Evolutionary conservation across 2,113 vertebrate species (phyloP), one percentile per base, ranked within the genome.

Genomic region (Clupea harengus): DNA sequence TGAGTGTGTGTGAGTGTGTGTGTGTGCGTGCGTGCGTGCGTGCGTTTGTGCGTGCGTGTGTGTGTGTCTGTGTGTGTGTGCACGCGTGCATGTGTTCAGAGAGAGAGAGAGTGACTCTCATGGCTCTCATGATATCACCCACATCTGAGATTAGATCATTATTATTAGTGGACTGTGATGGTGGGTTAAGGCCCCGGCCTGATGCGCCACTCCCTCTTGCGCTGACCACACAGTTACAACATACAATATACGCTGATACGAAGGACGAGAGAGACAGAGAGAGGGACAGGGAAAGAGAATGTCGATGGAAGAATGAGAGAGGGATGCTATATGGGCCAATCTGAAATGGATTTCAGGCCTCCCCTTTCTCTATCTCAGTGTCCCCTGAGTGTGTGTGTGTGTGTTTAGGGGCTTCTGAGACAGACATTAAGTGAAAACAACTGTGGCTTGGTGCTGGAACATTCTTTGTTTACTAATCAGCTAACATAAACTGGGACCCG

Each of bases 391-490:
- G 64, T 28, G 64, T 72, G 64, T 72, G 25, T 72, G 64, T 72
- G 60, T 67, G 57, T 64, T 20, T 64, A 2, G 7, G 22, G 60
- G 25, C 64, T 28, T 28, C 64, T 72, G 64, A 28, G 25, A 32
- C n/a, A 17, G n/a, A 18, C 28, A 5, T 82, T 93, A 93, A 95
- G 88, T 94, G 92, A 93, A 95, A 95, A 93, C 93, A 94, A 94
- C 92, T 94, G 92, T 82, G 85, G 86, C 15, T 13, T 32, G 25
- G 88, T 88, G 87, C 86, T 87, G 86, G 80, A 90, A 91, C 88
- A 90, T 25, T 89, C 83, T 92, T 91, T 92, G 93, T 92, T 92
- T 92, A 91, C 85, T 84, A 78, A 83, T 84, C 89, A 82, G 88
- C 84, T 83, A 85, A 45, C 32, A 85, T 44, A 39, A 72, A 72